Percentiles rank a stretch among this genome's conserved stretches.
Evolutionary conservation across 2,888 invertebrate species (phyloP).

Genomic region (Ophion ventricosus): DNA sequence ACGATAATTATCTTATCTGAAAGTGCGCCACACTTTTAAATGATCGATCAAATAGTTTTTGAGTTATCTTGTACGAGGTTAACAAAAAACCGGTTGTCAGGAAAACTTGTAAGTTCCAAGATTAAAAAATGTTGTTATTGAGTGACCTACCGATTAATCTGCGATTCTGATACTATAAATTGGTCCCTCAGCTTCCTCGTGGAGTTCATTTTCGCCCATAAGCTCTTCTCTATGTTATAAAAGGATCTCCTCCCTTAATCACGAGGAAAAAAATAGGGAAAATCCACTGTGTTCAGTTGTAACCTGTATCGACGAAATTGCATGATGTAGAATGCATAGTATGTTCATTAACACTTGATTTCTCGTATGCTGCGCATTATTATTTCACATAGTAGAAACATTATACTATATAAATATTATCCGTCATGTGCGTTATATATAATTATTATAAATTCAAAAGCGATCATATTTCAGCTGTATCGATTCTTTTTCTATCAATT

Average conservation of each 20-base stretch:
- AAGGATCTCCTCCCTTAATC: background rate
- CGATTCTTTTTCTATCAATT: background rate
- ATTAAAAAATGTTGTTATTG: too few species aligned
- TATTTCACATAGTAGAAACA: background rate
- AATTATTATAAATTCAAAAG: conserved; percentile 6
- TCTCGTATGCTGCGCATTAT: background rate
- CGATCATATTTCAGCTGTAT: conserved; percentile 8
- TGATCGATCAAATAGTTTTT: too few species aligned
- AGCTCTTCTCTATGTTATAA: too few species aligned
- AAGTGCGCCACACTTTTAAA: too few species aligned
- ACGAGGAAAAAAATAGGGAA: conserved; percentile 5
- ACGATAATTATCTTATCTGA: too few species aligned
- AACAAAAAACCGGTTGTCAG: too few species aligned
- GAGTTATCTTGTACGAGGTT: too few species aligned
- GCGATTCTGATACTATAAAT: too few species aligned
- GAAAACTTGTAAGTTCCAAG: too few species aligned
- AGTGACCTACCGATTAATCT: too few species aligned
- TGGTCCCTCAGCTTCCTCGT: too few species aligned
- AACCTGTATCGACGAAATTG: conserved; percentile 34
- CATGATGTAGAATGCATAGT: conserved; percentile 54
- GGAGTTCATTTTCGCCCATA: too few species aligned
- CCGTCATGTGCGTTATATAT: background rate
- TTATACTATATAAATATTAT: background rate
- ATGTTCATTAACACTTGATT: conserved; percentile 9
- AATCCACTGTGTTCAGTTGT: conserved; percentile 9